These are phyloP conservation scores for Drosophila navojoa DNA, from an alignment of 1,140 invertebrate genomes.

Conservation along the genomic window DNA sequence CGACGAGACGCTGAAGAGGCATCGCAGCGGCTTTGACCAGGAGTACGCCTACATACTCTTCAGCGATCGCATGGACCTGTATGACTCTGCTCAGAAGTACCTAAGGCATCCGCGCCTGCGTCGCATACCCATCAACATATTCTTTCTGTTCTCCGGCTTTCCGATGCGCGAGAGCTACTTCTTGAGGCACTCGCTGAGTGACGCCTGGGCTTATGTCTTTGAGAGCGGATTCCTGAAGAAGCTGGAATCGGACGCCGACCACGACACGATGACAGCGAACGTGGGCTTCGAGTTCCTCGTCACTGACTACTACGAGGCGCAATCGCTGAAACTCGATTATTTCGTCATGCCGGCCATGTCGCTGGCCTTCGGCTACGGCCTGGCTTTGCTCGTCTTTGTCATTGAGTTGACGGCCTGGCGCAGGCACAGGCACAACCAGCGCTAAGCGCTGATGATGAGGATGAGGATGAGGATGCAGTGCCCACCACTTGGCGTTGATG, in stretches of 20 bases:
- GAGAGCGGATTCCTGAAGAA: constrained; percentile 60
- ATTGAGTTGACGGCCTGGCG: constrained; percentile 63
- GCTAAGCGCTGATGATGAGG: background rate
- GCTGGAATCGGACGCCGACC: constrained; percentile 57
- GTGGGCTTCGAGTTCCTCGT: constrained; percentile 55
- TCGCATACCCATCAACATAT: constrained; percentile 62
- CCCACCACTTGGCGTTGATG: constrained; percentile 37
- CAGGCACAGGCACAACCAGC: constrained; percentile 7
- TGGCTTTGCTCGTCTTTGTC: constrained; percentile 62
- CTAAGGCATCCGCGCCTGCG: constrained; percentile 54
- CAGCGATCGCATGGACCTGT: constrained; percentile 62
- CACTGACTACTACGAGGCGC: constrained; percentile 56
- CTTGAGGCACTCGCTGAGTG: constrained; percentile 47
- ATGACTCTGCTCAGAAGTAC: constrained; percentile 58
- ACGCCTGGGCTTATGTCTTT: constrained; percentile 58
- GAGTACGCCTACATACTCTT: constrained; percentile 65
- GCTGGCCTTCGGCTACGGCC: constrained; percentile 46
- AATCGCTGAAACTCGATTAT: constrained; percentile 65
- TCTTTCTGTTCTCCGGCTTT: constrained; percentile 55
- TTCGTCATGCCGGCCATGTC: constrained; percentile 72
- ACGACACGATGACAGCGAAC: constrained; percentile 51
- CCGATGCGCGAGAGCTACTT: constrained; percentile 68
- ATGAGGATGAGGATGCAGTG: no score
- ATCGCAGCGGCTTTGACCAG: constrained; percentile 50
- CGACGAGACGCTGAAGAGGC: constrained; percentile 30